phyloP scores from a whole-genome alignment of 2,113 vertebrate species.

The Onychostoma macrolepis region DNA sequence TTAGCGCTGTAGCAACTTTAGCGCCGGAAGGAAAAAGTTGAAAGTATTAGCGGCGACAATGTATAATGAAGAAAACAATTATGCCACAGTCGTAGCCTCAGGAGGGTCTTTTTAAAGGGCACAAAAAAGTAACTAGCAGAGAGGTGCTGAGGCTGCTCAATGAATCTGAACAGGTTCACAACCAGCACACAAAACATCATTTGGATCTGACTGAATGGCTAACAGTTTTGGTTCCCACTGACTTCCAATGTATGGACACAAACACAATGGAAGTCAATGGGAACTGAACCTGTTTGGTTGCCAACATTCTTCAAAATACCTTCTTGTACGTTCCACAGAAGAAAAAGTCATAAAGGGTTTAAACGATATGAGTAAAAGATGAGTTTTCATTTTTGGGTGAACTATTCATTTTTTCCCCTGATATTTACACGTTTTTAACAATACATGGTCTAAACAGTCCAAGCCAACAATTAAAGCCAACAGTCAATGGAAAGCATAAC shows the following conservation, averaged over 20 bases:
- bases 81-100: neutral
- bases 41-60: conserved; percentile 15
- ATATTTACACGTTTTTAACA: neutral
- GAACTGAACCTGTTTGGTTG: neutral
- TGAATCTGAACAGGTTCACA: neutral
- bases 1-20: neutral
- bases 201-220: neutral
- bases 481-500: neutral
- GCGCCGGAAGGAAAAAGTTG: neutral
- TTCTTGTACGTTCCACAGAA: neutral
- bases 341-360: neutral
- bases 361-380: neutral
- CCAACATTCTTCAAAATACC: neutral
- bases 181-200: neutral
- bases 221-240: neutral
- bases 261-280: neutral
- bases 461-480: neutral
- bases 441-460: neutral
- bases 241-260: neutral
- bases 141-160: conserved; percentile 13
- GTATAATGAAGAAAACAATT: conserved; percentile 34
- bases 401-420: neutral
- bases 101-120: neutral
- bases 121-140: neutral
- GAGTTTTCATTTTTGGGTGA: neutral